Base-by-base conservation (phyloP, 2,888 invertebrate species). In the Drosophila borealis region DNA sequence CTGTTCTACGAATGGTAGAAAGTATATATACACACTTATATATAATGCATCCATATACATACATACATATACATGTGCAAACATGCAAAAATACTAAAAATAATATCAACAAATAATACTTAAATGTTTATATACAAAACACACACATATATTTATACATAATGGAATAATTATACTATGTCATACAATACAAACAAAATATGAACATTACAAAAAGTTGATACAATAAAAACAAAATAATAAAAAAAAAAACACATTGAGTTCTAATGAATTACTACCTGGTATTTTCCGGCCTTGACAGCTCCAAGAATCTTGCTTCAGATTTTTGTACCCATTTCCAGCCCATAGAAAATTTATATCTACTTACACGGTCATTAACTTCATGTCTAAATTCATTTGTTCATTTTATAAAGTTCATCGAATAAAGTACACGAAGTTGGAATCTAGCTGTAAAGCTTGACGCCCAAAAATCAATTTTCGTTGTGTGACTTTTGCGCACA, bases 151-250 rank as follows among this genome's bases (percentile, higher is more conserved):
- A 87, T 78, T 78, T 86, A 84, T 84, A 84, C 75, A 80, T 82
- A 82, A 62, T 73, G 80, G 73, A 78, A 76, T 78, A 86, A 81
- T 74, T 75, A 84, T 82, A 89, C 65, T 75, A 81, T 71, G 73
- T 78, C 72, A 73, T 73, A 77, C 70, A 72, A 73, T 74, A 77
- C 60, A 76, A 74, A 75, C 66, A 75, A 76, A 76, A 82, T 81
- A 88, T 78, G 76, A 77, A 81, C 70, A 85, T 81, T 78, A 83
- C 80, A 76, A 74, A 83, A 71, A 89, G 89, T 89, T 88, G 83
- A 86, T 80, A 85, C 77, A 88, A 85, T 79, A 77, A 80, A 80
- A 67, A 78, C 74, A 73, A 70, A 69, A 63, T 70, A 80, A 70
- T 80, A 76, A 67, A 70, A 61, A 80, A 81, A 69, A 82, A 74